A percentile compares a stretch with the other conserved stretches of the same genome.
phyloP scores from a whole-genome alignment of 2,113 vertebrate genomes.

The Seriola quinqueradiata region DNA sequence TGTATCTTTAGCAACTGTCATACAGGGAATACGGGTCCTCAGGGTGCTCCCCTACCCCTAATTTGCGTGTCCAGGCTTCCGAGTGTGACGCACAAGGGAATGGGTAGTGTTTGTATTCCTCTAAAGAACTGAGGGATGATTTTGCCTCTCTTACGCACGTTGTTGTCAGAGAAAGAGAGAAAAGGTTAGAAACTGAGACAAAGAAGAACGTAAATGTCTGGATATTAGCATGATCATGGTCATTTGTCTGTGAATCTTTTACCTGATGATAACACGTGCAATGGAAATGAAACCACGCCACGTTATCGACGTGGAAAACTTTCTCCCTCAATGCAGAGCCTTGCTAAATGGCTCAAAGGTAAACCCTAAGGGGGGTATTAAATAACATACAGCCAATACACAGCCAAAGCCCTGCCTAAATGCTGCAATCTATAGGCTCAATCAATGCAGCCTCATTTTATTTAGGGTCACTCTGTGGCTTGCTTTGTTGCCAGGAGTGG shows the following conservation, averaged over 20 bases:
- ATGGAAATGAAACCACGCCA: conserved; percentile 25
- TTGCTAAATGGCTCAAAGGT: conserved; percentile 52
- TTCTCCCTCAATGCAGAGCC: conserved; percentile 29
- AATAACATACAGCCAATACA: conserved; percentile 47
- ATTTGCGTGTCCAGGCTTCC: conserved; percentile 46
- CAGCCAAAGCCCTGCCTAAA: conserved; percentile 51
- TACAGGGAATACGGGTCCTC: conserved; percentile 35
- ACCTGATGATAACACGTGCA: background rate
- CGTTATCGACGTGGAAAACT: conserved; percentile 20
- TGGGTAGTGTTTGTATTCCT: conserved; percentile 68
- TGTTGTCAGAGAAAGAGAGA: conserved; percentile 43
- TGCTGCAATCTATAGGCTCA: conserved; percentile 55
- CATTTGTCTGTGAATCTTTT: background rate
- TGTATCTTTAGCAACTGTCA: conserved; percentile 43
- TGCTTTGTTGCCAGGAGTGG: conserved; percentile 24
- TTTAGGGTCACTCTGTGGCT: conserved; percentile 37
- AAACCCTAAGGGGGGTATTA: conserved; percentile 52
- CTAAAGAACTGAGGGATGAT: conserved; percentile 76
- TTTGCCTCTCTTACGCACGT: conserved; percentile 46
- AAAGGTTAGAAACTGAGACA: conserved; percentile 14
- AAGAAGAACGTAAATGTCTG: conserved; percentile 4
- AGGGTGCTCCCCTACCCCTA: conserved; percentile 12
- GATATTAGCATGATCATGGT: background rate
- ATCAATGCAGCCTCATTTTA: conserved; percentile 66
- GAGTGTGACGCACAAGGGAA: conserved; percentile 60